phyloP scores from a whole-genome alignment of 2,888 invertebrate species.

The Tenthredo scrophulariae region DNA sequence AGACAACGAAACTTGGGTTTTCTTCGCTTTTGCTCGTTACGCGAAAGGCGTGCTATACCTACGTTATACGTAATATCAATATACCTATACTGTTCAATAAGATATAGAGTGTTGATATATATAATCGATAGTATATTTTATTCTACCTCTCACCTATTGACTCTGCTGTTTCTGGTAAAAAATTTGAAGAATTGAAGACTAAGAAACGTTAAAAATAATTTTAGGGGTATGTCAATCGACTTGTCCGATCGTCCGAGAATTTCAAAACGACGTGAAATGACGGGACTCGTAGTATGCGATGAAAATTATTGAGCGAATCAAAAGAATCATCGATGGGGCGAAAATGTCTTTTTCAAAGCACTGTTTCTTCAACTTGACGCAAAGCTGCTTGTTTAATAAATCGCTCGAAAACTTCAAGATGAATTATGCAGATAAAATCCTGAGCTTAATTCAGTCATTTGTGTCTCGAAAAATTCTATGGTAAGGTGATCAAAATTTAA shows the following conservation, averaged over 20 bases:
- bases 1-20: constrained; percentile 16
- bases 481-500: too few species aligned
- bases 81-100: neutral
- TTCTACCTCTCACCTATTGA: neutral
- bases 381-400: too few species aligned
- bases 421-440: too few species aligned
- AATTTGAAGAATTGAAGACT: neutral
- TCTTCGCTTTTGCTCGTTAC: neutral
- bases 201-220: neutral
- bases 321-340: too few species aligned
- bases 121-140: neutral
- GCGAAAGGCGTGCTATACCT: neutral
- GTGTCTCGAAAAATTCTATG: too few species aligned
- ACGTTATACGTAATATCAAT: neutral
- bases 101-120: neutral
- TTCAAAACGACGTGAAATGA: neutral
- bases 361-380: too few species aligned
- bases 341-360: too few species aligned
- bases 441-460: too few species aligned
- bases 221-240: neutral
- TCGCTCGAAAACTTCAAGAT: too few species aligned
- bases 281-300: too few species aligned
- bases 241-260: neutral
- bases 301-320: too few species aligned
- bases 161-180: neutral